A percentile compares a stretch with the other conserved stretches of the same genome.
Conservation (phyloP, 2,113 vertebrate species). For the Gobius niger region DNA sequence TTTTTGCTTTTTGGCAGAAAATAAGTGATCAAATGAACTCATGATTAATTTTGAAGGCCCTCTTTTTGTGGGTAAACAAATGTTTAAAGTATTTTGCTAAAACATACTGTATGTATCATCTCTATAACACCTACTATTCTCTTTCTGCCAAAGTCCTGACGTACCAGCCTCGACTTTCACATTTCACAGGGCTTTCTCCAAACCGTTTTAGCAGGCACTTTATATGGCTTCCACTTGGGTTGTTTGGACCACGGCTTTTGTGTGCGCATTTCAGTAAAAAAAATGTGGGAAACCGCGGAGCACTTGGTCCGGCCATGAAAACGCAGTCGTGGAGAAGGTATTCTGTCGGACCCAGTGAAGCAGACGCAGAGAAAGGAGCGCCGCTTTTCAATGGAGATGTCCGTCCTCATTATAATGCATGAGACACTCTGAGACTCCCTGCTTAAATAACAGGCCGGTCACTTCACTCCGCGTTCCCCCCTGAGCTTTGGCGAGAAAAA, state of each 20-base stretch:
- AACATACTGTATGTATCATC: no score
- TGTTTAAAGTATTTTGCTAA: no score
- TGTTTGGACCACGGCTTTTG: not conserved
- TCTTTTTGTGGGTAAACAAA: no score
- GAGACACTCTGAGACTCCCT: conserved; percentile 53
- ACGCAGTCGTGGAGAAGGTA: conserved; percentile 36
- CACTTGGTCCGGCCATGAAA: conserved; percentile 1
- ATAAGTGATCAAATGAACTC: no score
- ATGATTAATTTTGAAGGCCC: no score
- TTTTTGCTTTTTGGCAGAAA: no score
- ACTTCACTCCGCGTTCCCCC: conserved; percentile 22
- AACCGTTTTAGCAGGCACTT: not conserved
- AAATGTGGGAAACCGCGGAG: conserved; percentile 58
- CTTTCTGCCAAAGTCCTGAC: not conserved
- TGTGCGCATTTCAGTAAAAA: not conserved
- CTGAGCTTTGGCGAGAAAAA: conserved; percentile 10
- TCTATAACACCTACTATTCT: no score
- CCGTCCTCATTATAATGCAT: conserved; percentile 66
- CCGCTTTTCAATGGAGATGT: conserved; percentile 62
- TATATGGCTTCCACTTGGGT: not conserved
- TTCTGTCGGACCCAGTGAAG: conserved; percentile 21
- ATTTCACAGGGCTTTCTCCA: not conserved
- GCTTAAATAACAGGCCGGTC: conserved; percentile 48
- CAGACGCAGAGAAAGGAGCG: conserved; percentile 55
- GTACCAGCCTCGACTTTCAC: not conserved